phyloP scores from a whole-genome alignment of 2,888 invertebrate genomes.

The Frankliniella intonsa region DNA sequence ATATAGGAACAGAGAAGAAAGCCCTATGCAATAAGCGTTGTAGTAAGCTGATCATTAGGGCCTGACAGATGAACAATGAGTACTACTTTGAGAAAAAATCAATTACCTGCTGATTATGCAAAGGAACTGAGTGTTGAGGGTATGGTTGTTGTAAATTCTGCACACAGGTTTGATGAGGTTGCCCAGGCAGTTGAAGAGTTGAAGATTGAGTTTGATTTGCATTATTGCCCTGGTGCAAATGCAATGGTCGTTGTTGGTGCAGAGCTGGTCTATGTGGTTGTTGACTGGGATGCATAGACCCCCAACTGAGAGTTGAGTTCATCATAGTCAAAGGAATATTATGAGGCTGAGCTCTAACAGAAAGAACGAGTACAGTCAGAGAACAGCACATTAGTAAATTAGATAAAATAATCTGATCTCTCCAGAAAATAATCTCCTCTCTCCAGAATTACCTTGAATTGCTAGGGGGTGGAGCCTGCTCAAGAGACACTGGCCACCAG shows the following conservation, averaged over 20 bases:
- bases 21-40: neutral
- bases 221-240: neutral
- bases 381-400: too few relatives aligned
- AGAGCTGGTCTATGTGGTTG: conserved; percentile 37
- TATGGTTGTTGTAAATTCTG: neutral
- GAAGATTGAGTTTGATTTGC: neutral
- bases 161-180: neutral
- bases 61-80: neutral
- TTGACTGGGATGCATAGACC: conserved; percentile 37
- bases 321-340: neutral
- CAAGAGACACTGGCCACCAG: neutral
- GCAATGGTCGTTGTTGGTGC: neutral
- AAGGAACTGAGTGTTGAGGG: neutral
- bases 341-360: too few relatives aligned
- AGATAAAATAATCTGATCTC: too few relatives aligned
- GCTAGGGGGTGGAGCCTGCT: neutral
- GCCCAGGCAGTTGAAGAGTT: neutral
- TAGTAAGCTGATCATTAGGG: neutral
- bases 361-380: too few relatives aligned
- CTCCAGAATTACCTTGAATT: neutral
- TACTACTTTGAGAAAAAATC: neutral
- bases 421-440: too few relatives aligned
- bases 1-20: neutral
- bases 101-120: neutral
- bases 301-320: neutral